Evolutionary conservation across 1,140 invertebrate species (phyloP), one percentile per base, ranked within the genome.

Genomic region (Drosophila quadrilineata): DNA sequence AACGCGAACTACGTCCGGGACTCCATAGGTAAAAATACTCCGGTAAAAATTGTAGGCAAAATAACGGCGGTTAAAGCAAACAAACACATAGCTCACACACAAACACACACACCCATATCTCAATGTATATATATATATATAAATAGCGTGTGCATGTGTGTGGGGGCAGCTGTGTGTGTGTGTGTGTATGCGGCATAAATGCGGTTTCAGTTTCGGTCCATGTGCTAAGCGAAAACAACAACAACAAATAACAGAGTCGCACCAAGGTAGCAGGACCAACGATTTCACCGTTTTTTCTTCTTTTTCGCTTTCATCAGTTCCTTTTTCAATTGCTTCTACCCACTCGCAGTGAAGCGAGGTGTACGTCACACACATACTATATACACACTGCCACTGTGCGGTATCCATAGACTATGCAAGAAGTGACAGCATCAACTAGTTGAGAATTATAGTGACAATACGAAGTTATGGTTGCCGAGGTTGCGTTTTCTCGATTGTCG

Each of bases 21-120:
- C 52, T 48, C 40, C 71, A 82, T 80, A 76, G 68, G 72, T 76
- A 76, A 84, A 84, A 84, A 50, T 72, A 46, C 38, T 36, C n/a
- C n/a, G 46, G 22, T 45, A 19, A 46, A 60, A 66, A 38, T 60
- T 60, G 76, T 76, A 76, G 77, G 50, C 71, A 57, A 54, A 60
- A 54, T 40, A 24, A 17, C 35, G 36, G 57, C 58, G 58, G 58
- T 58, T 58, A 65, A 65, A 19, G 45, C 62, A 59, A 65, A 59
- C 36, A 59, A n/a, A 2, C 16, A 36, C 41, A 22, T 56, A 16
- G 24, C 41, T 29, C 28, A 46, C 12, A 45, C 6, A 52, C n/a
- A 43, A 5, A 8, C 9, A 41, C 9, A 40, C 3, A 40, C 0
- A 14, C 9, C 2, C n/a, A n/a, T n/a, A n/a, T n/a, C n/a, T 45